Conservation (phyloP, 2,888 invertebrate genomes). For the Drosophila neotestacea region DNA sequence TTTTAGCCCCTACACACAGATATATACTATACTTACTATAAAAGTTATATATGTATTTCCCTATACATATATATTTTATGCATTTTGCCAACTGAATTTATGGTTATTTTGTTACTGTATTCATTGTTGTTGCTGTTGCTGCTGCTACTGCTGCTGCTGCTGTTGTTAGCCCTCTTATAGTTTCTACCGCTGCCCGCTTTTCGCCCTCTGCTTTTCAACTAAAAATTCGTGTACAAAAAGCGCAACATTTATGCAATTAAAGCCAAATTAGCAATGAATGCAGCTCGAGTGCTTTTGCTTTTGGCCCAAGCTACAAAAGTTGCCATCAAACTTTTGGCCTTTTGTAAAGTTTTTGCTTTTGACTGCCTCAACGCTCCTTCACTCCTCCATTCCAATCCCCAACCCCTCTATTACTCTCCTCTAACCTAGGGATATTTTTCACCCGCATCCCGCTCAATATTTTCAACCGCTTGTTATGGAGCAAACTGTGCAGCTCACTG, state of each 20-base stretch:
- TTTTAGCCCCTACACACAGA: constrained; percentile 43
- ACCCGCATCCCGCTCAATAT: constrained; percentile 9
- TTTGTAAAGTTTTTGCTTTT: constrained; percentile 76
- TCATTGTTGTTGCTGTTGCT: constrained; percentile 35
- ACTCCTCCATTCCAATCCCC: constrained; percentile 12
- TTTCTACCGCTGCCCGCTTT: constrained; percentile 8
- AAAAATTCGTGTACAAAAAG: constrained; percentile 74
- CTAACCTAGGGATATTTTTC: not conserved
- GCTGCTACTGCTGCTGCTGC: constrained; percentile 4
- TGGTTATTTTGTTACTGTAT: constrained; percentile 49
- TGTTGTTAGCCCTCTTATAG: constrained; percentile 14
- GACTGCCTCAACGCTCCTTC: constrained; percentile 34
- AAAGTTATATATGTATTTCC: constrained; percentile 14
- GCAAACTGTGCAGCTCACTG: constrained; percentile 42
- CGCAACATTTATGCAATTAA: constrained; percentile 82
- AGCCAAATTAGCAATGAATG: constrained; percentile 82
- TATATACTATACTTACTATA: constrained; percentile 16
- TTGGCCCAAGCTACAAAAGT: constrained; percentile 74
- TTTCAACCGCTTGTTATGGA: constrained; percentile 39
- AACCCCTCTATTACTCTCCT: not conserved
- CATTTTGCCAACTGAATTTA: constrained; percentile 69
- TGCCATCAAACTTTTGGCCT: constrained; percentile 81
- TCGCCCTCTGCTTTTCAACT: constrained; percentile 28
- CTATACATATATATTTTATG: constrained; percentile 50
- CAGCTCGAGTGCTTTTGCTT: constrained; percentile 77